Percentiles rank a stretch among this genome's conserved stretches.
Conservation (phyloP, 1,140 invertebrate species). For the Leptinotarsa texana region DNA sequence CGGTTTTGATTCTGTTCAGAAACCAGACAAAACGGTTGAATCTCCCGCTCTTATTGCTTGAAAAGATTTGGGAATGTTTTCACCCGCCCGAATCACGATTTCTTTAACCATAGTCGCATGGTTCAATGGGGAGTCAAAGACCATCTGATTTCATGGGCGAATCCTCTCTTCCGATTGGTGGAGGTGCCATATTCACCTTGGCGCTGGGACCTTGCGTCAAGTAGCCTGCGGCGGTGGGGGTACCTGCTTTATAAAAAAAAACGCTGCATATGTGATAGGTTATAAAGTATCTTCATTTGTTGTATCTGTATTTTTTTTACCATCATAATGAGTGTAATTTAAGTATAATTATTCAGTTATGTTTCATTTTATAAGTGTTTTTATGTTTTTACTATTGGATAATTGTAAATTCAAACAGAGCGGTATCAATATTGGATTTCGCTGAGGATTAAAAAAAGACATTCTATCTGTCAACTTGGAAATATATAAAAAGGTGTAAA, state of each 20-base stretch:
- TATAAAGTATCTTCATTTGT: no score
- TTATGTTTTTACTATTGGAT: no score
- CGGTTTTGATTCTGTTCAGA: no score
- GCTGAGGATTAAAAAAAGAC: no score
- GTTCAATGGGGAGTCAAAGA: constrained; percentile 27
- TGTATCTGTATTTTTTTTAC: not conserved
- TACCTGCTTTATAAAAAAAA: constrained; percentile 31
- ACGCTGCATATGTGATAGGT: not conserved
- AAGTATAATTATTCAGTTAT: no score
- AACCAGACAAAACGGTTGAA: not conserved
- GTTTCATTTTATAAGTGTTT: no score
- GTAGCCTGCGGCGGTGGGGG: constrained; percentile 77
- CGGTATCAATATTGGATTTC: no score
- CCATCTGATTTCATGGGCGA: constrained; percentile 30
- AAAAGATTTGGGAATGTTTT: constrained; percentile 20
- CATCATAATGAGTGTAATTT: no score
- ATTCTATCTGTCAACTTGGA: no score
- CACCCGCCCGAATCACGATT: not conserved
- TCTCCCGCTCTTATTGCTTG: constrained; percentile 14
- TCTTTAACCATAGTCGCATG: constrained; percentile 22
- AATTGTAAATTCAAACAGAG: no score
- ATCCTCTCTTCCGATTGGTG: constrained; percentile 75
- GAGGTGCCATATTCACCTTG: constrained; percentile 75
- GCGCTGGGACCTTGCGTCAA: constrained; percentile 77
- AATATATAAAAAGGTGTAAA: no score